Evolutionary conservation across 2,113 vertebrate species (phyloP).

Genomic region (Himantopus leucocephalus): DNA sequence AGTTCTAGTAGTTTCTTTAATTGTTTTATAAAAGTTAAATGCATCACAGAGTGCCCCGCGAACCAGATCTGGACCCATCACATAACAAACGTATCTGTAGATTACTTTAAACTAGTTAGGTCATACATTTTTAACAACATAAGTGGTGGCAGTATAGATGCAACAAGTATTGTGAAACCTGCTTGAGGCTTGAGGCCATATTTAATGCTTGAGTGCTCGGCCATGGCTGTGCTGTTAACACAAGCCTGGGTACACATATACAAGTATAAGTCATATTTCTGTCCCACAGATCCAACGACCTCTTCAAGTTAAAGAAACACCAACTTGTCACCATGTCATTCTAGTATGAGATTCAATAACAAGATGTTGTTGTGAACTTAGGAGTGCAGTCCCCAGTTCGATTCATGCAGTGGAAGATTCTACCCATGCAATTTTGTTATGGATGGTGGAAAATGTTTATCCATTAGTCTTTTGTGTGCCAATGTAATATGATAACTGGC

Average conservation of each 20-base stretch:
- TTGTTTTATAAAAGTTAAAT: background rate
- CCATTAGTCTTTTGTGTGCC: background rate
- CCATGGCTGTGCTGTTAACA: background rate
- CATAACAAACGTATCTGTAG: background rate
- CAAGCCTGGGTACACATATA: background rate
- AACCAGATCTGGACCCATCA: background rate
- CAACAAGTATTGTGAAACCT: background rate
- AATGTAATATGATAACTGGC: background rate
- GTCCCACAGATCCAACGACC: background rate
- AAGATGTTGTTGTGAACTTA: background rate
- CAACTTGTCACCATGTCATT: background rate
- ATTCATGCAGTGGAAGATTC: background rate
- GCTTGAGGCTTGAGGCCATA: background rate
- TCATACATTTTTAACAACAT: background rate
- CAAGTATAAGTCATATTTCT: background rate
- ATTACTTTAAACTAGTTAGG: background rate
- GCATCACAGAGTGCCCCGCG: background rate
- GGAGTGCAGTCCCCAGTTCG: background rate
- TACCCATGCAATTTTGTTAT: background rate
- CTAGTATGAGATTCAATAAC: background rate
- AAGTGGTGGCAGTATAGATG: background rate
- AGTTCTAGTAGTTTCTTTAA: background rate
- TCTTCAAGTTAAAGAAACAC: background rate
- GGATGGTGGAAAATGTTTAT: background rate
- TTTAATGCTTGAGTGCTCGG: rapidly evolving